Percentiles rank a stretch among this genome's conserved stretches.
Evolutionary conservation across 2,797 vertebrate species (phyloP).

Genomic region (Melanogrammus aeglefinus): DNA sequence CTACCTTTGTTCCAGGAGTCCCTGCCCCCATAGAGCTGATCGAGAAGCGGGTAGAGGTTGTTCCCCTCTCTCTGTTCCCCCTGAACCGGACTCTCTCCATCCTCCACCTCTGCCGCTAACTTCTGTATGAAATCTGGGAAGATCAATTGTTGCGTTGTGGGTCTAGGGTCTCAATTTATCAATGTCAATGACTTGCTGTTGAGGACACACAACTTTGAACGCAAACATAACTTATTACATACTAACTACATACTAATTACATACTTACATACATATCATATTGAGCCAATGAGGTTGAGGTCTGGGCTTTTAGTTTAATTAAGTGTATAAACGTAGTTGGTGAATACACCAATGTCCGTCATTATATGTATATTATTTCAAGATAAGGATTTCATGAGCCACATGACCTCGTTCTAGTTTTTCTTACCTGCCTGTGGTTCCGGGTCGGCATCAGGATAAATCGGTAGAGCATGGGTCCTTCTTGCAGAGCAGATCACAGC

Average conservation of each 20-base stretch:
- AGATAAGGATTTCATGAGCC: not conserved
- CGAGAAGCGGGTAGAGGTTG: conserved; percentile 63
- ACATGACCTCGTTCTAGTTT: not conserved
- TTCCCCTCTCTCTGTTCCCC: conserved; percentile 63
- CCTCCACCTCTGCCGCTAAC: conserved; percentile 71
- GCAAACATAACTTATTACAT: not conserved
- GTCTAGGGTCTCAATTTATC: not conserved
- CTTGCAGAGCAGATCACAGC: conserved; percentile 66
- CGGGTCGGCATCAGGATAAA: conserved; percentile 68
- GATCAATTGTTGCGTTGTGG: conserved; percentile 15
- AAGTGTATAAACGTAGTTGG: not conserved
- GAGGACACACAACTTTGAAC: not conserved
- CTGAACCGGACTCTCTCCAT: conserved; percentile 51
- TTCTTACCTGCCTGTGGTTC: conserved; percentile 72
- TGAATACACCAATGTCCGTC: not conserved
- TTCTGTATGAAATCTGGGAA: conserved; percentile 74
- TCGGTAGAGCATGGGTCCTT: conserved; percentile 64
- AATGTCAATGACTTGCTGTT: not conserved
- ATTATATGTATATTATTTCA: not conserved
- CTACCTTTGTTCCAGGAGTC: conserved; percentile 70
- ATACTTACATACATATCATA: not conserved
- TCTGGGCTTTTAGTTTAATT: not conserved
- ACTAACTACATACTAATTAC: not conserved
- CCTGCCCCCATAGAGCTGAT: conserved; percentile 58
- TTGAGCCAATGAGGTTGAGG: not conserved